Evolutionary conservation across 2,113 vertebrate genomes (phyloP).

Genomic region (Scophthalmus maximus): DNA sequence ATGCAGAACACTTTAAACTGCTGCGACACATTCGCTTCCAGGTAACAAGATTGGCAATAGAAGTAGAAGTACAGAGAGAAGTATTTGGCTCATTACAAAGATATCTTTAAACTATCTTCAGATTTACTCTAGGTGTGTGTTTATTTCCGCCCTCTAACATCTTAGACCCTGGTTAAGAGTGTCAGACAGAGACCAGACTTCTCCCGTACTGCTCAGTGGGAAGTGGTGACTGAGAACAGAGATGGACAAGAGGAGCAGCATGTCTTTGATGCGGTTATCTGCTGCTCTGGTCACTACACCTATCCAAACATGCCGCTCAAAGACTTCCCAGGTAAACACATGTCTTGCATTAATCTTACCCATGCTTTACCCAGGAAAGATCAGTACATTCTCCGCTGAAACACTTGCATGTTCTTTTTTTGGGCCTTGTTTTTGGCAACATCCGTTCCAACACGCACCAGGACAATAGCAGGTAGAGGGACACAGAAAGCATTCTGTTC

Average conservation of each 20-base stretch:
- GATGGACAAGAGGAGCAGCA: constrained; percentile 68
- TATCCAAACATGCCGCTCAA: constrained; percentile 84
- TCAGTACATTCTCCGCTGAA: constrained; percentile 69
- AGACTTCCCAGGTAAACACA: constrained; percentile 87
- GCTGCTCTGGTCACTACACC: constrained; percentile 87
- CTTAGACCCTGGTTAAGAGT: constrained; percentile 85
- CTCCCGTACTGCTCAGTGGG: constrained; percentile 87
- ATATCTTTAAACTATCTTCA: not conserved
- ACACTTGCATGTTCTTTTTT: too few relatives aligned
- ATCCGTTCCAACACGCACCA: not conserved
- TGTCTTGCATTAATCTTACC: not conserved
- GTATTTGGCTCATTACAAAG: not conserved
- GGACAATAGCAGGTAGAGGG: not conserved
- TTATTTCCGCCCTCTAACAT: constrained; percentile 7
- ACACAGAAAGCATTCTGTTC: not conserved
- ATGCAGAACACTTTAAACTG: constrained; percentile 86
- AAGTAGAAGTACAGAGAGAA: not conserved
- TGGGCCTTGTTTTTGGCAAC: constrained; percentile 35
- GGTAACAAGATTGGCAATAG: constrained; percentile 70
- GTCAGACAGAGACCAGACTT: constrained; percentile 84
- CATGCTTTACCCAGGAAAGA: constrained; percentile 61
- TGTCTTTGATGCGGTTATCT: constrained; percentile 89
- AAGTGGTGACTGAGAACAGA: constrained; percentile 83
- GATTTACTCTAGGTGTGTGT: not conserved
- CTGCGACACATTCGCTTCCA: constrained; percentile 83